A percentile compares a stretch with the other conserved stretches of the same genome.
phyloP scores from a whole-genome alignment of 2,888 invertebrate genomes.

The Dryomyza anilis region DNA sequence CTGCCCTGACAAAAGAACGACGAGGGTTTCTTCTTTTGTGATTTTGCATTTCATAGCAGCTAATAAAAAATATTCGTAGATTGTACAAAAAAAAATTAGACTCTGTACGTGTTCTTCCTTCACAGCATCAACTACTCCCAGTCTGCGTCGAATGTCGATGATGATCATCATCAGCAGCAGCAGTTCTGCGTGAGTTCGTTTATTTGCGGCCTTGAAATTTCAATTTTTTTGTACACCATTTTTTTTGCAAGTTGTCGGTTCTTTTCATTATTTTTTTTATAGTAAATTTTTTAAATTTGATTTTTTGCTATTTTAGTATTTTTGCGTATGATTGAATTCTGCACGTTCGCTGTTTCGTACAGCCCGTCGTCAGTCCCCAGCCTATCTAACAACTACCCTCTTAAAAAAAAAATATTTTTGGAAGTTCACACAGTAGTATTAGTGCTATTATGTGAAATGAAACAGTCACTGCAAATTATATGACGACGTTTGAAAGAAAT shows the following conservation, averaged over 20 bases:
- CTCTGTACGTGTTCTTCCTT: not conserved
- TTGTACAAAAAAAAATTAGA: not conserved
- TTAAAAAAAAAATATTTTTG: too few species aligned
- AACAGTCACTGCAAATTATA: not conserved
- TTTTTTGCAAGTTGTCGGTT: not conserved
- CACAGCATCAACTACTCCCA: not conserved
- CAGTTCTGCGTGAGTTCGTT: not conserved
- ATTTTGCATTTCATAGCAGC: not conserved
- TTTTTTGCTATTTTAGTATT: not conserved
- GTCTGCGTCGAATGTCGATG: not conserved
- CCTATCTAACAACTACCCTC: not conserved
- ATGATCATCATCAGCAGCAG: not conserved
- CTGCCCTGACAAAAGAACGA: too few species aligned
- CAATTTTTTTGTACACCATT: not conserved
- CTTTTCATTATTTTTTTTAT: not conserved
- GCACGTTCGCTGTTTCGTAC: not conserved
- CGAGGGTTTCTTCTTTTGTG: not conserved
- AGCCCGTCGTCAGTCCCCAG: not conserved
- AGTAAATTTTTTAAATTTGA: too few species aligned
- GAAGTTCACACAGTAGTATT: too few species aligned
- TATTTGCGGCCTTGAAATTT: constrained; percentile 4
- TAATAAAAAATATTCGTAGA: too few species aligned
- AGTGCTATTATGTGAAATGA: not conserved
- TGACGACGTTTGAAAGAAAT: too few species aligned
- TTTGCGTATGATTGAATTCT: constrained; percentile 4